Base-by-base conservation (phyloP, 2,888 invertebrate genomes). In the Habrosyne pyritoides region DNA sequence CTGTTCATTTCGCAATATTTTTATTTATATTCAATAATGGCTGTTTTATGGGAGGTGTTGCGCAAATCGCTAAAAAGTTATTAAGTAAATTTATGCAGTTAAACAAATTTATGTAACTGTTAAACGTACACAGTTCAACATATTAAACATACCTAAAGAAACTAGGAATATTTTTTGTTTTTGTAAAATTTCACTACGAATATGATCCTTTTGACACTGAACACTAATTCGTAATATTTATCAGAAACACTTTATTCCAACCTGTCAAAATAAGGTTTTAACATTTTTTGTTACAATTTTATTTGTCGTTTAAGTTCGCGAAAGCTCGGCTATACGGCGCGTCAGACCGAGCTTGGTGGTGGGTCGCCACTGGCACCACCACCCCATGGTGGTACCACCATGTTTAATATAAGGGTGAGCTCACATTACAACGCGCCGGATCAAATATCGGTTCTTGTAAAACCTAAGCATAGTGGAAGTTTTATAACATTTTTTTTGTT, bases 321-420 rank as follows among this genome's bases (percentile, higher is more conserved):
- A 61, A 57, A 47, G 52, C 56, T 53, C 26, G 36, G 50, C 53
- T 55, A 63, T 68, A 67, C 67, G 73, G 76, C 84, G 84, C 89
- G 90, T 89, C 86, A 71, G 66, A 58, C 64, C 86, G 63, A 69
- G 73, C 72, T 69, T 85, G 84, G 83, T 89, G 86, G 88, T 89
- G 71, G 75, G 66, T 65, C 83, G 76, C 79, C 83, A 91, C 91
- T 90, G 77, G 42, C 18, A 36, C 73, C 73, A 83, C 84, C 84
- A 84, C 83, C 80, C 77, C 70, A 70, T 60, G 56, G 69, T 60
- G 67, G 65, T 60, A 60, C 60, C 48, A 64, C 69, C 73, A 74
- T 71, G 59, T 53, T 55, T 18, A 18, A 18, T 42, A 18, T 50
- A 28, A 50, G 30, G 64, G 65, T 63, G 60, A 61, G 61, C 61